A percentile compares a stretch with the other conserved stretches of the same genome.
phyloP scores from a whole-genome alignment of 2,888 invertebrate genomes.

The Tetragonula carbonaria region DNA sequence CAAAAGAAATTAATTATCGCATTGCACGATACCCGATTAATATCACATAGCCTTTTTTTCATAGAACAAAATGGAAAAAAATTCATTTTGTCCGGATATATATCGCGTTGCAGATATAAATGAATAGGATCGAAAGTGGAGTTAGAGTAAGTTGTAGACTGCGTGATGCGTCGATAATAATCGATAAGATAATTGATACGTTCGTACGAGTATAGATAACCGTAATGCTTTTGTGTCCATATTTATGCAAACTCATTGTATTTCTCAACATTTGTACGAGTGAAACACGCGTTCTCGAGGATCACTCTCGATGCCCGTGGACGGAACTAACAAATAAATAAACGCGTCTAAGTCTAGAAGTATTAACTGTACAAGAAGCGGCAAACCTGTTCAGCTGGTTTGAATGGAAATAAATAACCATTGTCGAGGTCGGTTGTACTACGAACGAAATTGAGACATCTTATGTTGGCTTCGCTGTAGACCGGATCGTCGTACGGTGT shows the following conservation, averaged over 20 bases:
- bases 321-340: slow-evolving; percentile 20
- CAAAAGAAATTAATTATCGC: too few relatives aligned
- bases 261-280: not conserved
- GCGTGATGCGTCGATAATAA: not conserved
- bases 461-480: slow-evolving; percentile 85
- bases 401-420: slow-evolving; percentile 85
- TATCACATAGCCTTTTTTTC: too few relatives aligned
- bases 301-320: not conserved
- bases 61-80: too few relatives aligned
- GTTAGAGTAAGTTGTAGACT: not conserved
- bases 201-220: not conserved
- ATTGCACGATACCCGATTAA: too few relatives aligned
- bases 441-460: slow-evolving; percentile 90
- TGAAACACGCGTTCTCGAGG: not conserved
- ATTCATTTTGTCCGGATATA: too few relatives aligned
- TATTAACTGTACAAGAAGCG: slow-evolving; percentile 16
- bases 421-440: slow-evolving; percentile 89
- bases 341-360: slow-evolving; percentile 6
- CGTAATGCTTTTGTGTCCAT: not conserved
- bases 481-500: slow-evolving; percentile 84
- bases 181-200: not conserved
- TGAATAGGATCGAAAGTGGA: not conserved
- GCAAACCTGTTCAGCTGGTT: slow-evolving; percentile 90
- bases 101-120: not conserved
- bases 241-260: not conserved